Conservation (phyloP, 2,797 vertebrate species). For the Pelochelys cantorii region DNA sequence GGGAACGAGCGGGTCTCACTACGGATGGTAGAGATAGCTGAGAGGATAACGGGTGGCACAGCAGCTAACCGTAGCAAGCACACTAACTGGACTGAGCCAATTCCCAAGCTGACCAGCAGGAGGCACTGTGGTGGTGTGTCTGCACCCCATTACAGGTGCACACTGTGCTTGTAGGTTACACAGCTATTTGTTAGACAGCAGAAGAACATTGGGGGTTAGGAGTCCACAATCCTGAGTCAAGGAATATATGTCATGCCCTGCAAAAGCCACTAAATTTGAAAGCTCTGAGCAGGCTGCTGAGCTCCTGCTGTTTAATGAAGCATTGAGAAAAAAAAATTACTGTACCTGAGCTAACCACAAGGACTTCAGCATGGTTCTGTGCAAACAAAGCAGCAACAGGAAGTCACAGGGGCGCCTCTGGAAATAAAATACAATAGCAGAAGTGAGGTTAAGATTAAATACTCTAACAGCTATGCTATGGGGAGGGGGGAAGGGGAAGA, state of each 20-base stretch:
- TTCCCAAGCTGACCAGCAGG: no score
- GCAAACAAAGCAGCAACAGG: not conserved
- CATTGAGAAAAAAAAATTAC: not conserved
- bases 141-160: no score
- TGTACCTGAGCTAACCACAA: not conserved
- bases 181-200: not conserved
- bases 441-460: not conserved
- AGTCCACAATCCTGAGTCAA: not conserved
- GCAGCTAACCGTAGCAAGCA: no score
- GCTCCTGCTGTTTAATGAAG: not conserved
- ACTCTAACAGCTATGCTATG: not conserved
- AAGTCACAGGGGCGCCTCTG: not conserved
- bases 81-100: no score
- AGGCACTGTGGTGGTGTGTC: no score
- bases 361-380: not conserved
- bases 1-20: no score
- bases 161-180: not conserved
- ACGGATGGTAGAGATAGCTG: no score
- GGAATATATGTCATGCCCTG: not conserved
- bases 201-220: not conserved
- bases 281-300: not conserved
- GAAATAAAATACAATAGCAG: not conserved
- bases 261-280: not conserved
- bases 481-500: not conserved
- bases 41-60: no score